Conservation (phyloP, 2,113 vertebrate genomes). For the Phyllostomus hastatus region DNA sequence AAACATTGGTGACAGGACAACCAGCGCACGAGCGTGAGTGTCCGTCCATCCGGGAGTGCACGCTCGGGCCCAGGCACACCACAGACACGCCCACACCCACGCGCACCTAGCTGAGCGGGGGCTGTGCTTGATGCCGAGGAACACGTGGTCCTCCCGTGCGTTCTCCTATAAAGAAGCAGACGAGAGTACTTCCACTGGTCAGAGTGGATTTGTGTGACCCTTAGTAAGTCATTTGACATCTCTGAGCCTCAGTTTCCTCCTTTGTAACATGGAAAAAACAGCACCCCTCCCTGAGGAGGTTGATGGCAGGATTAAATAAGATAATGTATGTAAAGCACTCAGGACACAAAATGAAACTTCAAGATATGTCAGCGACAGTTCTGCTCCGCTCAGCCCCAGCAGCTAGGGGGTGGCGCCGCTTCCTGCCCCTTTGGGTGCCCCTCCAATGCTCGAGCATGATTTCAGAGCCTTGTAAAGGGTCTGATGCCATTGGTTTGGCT, state of each 20-base stretch:
- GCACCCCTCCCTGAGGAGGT: not conserved
- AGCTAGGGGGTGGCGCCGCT: not conserved
- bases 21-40: no score
- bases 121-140: not conserved
- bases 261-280: not conserved
- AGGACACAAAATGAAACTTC: not conserved
- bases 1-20: not conserved
- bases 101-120: not conserved
- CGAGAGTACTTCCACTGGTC: not conserved
- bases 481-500: not conserved
- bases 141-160: not conserved
- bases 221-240: not conserved
- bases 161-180: not conserved
- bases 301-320: not conserved
- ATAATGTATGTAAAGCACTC: not conserved
- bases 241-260: not conserved
- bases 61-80: not conserved
- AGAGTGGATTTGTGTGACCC: not conserved
- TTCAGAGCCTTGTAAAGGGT: not conserved
- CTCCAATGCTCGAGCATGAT: not conserved
- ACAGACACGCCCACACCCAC: no score
- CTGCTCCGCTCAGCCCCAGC: not conserved
- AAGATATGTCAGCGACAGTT: not conserved
- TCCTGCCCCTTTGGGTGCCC: not conserved
- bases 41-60: not conserved